Evolutionary conservation across 53 echinoderm and acorn worm genomes (phyloP).

Genomic region (Echinarachnius parma): DNA sequence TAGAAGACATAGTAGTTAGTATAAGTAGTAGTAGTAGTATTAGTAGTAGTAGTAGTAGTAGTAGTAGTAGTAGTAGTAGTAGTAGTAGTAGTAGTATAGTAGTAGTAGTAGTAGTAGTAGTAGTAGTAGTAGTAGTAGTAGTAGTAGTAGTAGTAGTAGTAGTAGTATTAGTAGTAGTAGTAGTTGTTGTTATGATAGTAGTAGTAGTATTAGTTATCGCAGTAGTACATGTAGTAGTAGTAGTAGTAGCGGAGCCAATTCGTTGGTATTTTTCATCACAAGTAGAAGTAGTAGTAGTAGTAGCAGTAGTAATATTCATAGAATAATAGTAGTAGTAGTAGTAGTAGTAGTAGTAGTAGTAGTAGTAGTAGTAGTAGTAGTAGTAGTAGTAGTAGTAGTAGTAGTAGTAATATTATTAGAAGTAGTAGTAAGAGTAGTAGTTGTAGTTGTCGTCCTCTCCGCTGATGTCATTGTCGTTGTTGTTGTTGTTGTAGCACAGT

Average conservation of each 20-base stretch:
- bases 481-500: too few relatives aligned
- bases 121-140: conserved; percentile 26
- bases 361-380: conserved; percentile 22
- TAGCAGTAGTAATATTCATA: not conserved
- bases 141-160: conserved; percentile 26
- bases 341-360: conserved; percentile 14
- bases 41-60: not conserved
- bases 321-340: conserved; percentile 1
- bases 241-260: too few relatives aligned
- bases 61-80: conserved; percentile 27
- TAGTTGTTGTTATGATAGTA: not conserved
- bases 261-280: too few relatives aligned
- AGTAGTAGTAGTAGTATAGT: conserved; percentile 12
- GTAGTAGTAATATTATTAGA: not conserved
- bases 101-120: conserved; percentile 17
- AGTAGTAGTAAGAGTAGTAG: not conserved
- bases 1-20: not conserved
- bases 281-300: not conserved
- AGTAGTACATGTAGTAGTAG: too few relatives aligned
- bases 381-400: conserved; percentile 26
- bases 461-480: too few relatives aligned
- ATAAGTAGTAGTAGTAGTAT: not conserved
- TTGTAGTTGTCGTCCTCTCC: too few relatives aligned
- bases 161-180: conserved; percentile 23
- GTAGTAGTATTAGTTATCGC: too few relatives aligned